phyloP scores from a whole-genome alignment of 1,140 invertebrate genomes.

The Drosophila arawakana region DNA sequence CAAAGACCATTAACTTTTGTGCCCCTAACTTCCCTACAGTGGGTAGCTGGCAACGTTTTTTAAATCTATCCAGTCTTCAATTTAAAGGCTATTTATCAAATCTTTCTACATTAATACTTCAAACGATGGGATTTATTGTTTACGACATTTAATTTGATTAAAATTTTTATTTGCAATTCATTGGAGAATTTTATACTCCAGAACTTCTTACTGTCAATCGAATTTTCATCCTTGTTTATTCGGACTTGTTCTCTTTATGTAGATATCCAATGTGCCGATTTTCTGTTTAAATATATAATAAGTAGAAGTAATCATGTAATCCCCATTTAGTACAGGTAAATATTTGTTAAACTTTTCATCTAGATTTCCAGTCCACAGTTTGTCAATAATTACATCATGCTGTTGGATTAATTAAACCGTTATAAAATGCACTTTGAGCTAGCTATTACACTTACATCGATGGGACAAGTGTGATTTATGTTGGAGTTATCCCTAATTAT shows the following conservation, averaged over 20 bases:
- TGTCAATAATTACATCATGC: slow-evolving; percentile 58
- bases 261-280: no score
- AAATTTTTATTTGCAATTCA: no score
- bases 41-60: neutral
- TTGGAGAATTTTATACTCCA: no score
- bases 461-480: slow-evolving; percentile 43
- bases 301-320: slow-evolving; percentile 31
- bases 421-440: neutral
- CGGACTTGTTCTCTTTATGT: no score
- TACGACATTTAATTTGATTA: no score
- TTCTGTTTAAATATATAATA: neutral
- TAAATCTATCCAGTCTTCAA: neutral
- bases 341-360: slow-evolving; percentile 24
- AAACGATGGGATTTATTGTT: no score
- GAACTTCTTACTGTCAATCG: no score
- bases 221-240: no score
- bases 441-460: slow-evolving; percentile 14
- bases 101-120: neutral
- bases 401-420: neutral
- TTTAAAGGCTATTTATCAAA: neutral
- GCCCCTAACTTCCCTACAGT: neutral
- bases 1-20: slow-evolving; percentile 55
- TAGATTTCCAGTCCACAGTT: slow-evolving; percentile 49
- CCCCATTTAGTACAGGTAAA: slow-evolving; percentile 38
- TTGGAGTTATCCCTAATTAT: slow-evolving; percentile 3